These are phyloP conservation scores for Gadus chalcogrammus DNA, from an alignment of 2,113 vertebrate species.

Conservation along the genomic window DNA sequence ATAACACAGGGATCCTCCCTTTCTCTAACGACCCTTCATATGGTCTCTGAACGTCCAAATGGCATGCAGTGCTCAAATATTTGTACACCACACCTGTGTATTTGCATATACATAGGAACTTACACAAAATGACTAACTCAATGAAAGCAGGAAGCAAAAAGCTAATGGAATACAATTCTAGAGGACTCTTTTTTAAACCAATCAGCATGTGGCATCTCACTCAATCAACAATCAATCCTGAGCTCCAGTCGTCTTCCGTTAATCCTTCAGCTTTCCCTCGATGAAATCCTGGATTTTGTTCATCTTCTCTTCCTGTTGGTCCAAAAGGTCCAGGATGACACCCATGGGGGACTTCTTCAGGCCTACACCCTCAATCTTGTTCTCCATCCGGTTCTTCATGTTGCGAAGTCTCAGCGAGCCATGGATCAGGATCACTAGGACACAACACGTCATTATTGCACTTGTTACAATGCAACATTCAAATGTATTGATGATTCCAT, in stretches of 20 bases:
- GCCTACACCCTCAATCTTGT: constrained; percentile 90
- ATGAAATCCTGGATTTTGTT: constrained; percentile 89
- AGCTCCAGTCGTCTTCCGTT: constrained; percentile 34
- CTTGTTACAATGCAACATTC: no score
- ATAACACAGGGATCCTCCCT: constrained; percentile 31
- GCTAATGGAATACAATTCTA: constrained; percentile 25
- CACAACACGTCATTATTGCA: neutral
- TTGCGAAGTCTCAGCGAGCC: constrained; percentile 91
- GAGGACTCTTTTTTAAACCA: constrained; percentile 3
- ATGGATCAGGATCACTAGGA: constrained; percentile 88
- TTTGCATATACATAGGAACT: constrained; percentile 8
- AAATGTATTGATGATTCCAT: no score
- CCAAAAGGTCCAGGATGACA: constrained; percentile 88
- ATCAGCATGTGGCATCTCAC: constrained; percentile 19
- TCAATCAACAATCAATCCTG: constrained; percentile 17
- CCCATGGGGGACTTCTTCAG: constrained; percentile 97
- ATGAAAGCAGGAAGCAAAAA: constrained; percentile 1
- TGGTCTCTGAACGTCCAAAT: constrained; percentile 19
- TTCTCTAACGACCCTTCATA: constrained; percentile 4
- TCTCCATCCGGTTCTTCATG: constrained; percentile 95
- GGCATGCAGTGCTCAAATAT: constrained; percentile 35
- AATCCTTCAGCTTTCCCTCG: constrained; percentile 84
- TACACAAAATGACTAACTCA: constrained; percentile 9
- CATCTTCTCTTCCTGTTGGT: constrained; percentile 91
- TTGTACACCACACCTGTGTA: constrained; percentile 5